Conservation (phyloP, 2,797 vertebrate species). For the Malacoraja senta region DNA sequence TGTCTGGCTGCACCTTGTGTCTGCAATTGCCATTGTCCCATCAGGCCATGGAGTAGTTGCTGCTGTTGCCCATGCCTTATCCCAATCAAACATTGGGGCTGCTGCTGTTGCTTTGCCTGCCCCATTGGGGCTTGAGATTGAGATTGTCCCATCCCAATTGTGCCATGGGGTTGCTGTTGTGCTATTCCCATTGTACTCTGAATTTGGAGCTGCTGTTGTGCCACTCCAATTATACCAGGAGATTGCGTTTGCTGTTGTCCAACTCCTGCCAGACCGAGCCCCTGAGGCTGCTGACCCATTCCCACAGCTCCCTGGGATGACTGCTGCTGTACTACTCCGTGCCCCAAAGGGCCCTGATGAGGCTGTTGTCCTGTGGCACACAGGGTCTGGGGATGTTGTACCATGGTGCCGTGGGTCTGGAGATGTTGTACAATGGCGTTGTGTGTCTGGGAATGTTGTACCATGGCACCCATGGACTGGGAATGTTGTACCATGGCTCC, state of each 20-base stretch:
- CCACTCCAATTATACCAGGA: neutral
- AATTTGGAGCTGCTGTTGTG: neutral
- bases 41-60: slow-evolving; percentile 52
- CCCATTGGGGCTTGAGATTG: slow-evolving; percentile 37
- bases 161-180: slow-evolving; percentile 33
- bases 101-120: slow-evolving; percentile 41
- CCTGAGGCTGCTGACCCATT: neutral
- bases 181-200: slow-evolving; percentile 4
- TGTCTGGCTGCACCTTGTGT: neutral
- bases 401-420: too few relatives aligned
- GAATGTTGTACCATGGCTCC: too few relatives aligned
- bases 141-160: slow-evolving; percentile 33
- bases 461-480: too few relatives aligned
- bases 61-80: slow-evolving; percentile 17
- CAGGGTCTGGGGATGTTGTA: too few relatives aligned
- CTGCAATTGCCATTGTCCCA: slow-evolving; percentile 49
- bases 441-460: too few relatives aligned
- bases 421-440: too few relatives aligned
- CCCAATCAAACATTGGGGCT: slow-evolving; percentile 50
- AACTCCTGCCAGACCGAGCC: neutral
- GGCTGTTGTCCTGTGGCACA: neutral
- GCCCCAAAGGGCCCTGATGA: slow-evolving; percentile 23
- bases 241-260: neutral
- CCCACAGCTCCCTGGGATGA: neutral
- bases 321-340: slow-evolving; percentile 46